phyloP scores from a whole-genome alignment of 2,888 invertebrate species.

The Lepeophtheirus nordmannii region DNA sequence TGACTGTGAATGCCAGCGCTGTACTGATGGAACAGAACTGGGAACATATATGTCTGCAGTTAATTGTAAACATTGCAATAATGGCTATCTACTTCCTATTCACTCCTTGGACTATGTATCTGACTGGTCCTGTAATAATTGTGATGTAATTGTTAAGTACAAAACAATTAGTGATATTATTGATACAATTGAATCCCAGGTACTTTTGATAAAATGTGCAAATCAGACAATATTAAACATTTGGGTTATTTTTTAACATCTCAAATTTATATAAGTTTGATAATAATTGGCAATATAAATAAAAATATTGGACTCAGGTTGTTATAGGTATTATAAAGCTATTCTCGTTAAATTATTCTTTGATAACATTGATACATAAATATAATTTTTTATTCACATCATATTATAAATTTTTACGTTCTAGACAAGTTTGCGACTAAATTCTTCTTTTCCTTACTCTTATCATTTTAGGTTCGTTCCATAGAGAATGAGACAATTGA shows the following conservation, averaged over 20 bases:
- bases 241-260: no score
- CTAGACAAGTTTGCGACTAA: no score
- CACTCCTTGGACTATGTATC: conserved; percentile 3
- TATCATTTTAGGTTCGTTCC: neutral
- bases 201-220: neutral
- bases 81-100: conserved; percentile 10
- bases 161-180: conserved; percentile 8
- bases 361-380: no score
- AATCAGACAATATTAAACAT: no score
- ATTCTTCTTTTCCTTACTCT: no score
- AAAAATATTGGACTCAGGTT: no score
- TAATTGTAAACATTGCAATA: conserved; percentile 7
- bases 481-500: conserved; percentile 2
- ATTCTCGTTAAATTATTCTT: no score
- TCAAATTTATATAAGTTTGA: no score
- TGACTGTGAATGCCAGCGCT: conserved; percentile 9
- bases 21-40: conserved; percentile 21
- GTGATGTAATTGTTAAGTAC: neutral
- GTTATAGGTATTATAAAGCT: no score
- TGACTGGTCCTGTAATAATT: conserved; percentile 18
- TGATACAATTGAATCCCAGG: conserved; percentile 15
- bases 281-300: no score
- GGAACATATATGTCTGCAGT: conserved; percentile 19
- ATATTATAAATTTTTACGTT: no score
- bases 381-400: no score